Evolutionary conservation across 2,797 vertebrate species (phyloP).

Genomic region (Euthynnus affinis): DNA sequence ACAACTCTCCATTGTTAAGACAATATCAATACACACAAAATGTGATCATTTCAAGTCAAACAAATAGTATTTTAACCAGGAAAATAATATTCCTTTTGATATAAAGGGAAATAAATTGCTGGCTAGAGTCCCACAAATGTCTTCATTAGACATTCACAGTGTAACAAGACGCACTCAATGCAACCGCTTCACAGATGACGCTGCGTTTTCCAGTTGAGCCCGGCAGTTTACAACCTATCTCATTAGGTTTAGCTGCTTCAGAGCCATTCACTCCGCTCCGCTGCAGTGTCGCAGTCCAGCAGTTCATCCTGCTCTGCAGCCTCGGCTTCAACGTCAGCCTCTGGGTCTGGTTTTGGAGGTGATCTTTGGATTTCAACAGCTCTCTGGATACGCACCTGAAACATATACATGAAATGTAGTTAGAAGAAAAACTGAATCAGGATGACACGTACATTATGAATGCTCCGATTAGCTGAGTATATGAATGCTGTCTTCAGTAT

Average conservation of each 20-base stretch:
- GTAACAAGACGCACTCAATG: slow-evolving; percentile 40
- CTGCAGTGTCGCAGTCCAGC: slow-evolving; percentile 45
- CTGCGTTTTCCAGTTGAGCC: not conserved
- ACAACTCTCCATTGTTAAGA: slow-evolving; percentile 8
- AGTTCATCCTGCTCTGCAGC: slow-evolving; percentile 79
- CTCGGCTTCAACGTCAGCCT: slow-evolving; percentile 18
- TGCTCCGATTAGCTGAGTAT: not conserved
- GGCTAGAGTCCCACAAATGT: not conserved
- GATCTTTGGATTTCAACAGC: not conserved
- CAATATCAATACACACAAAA: slow-evolving; percentile 10
- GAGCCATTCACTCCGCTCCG: slow-evolving; percentile 66
- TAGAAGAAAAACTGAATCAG: not conserved
- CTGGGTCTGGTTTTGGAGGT: not conserved
- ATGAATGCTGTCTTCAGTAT: not conserved
- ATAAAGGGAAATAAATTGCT: slow-evolving; percentile 10
- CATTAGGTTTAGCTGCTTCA: slow-evolving; percentile 50
- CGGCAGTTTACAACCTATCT: slow-evolving; percentile 21
- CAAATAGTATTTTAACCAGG: slow-evolving; percentile 1
- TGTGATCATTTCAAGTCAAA: slow-evolving; percentile 8
- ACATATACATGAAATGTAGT: not conserved
- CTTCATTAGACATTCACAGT: not conserved
- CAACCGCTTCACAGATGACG: not conserved
- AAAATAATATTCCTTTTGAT: not conserved
- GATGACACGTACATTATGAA: not conserved
- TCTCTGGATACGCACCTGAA: slow-evolving; percentile 76